A percentile compares a stretch with the other conserved stretches of the same genome.
Evolutionary conservation across 1,140 invertebrate species (phyloP).

Genomic region (Drosophila melanica): DNA sequence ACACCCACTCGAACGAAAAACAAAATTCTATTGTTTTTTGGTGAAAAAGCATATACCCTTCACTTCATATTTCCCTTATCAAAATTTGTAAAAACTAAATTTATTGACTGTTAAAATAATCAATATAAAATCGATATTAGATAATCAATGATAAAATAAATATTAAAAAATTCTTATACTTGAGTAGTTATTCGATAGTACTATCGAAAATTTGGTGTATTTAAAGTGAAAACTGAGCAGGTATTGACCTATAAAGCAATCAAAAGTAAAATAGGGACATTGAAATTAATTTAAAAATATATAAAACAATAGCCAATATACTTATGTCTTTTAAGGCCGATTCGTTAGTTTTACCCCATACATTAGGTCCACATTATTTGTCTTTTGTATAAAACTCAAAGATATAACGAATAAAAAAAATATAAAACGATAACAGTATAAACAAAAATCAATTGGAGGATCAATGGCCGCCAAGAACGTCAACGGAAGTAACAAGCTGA

Average conservation of each 20-base stretch:
- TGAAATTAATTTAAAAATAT: slow-evolving; percentile 28
- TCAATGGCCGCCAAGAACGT: slow-evolving; percentile 32
- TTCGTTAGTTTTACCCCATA: slow-evolving; percentile 11
- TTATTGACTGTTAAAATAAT: no score
- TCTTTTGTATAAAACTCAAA: slow-evolving; percentile 17
- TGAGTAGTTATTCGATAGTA: no score
- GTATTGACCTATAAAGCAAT: slow-evolving; percentile 20
- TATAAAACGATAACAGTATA: not conserved
- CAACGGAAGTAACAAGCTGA: slow-evolving; percentile 88
- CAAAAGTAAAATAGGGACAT: slow-evolving; percentile 26
- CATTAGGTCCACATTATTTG: slow-evolving; percentile 24
- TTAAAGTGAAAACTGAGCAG: slow-evolving; percentile 8
- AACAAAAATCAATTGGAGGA: not conserved
- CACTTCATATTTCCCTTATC: no score
- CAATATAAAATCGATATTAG: no score
- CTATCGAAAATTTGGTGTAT: no score
- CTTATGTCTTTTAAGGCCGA: slow-evolving; percentile 34
- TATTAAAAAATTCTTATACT: no score
- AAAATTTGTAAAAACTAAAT: no score
- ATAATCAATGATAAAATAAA: no score
- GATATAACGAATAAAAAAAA: not conserved
- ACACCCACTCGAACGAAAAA: no score
- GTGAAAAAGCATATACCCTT: no score
- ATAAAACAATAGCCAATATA: slow-evolving; percentile 30
- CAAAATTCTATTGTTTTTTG: no score